Conservation (phyloP, 2,888 invertebrate genomes). For the Ichneumoninae sp. region DNA sequence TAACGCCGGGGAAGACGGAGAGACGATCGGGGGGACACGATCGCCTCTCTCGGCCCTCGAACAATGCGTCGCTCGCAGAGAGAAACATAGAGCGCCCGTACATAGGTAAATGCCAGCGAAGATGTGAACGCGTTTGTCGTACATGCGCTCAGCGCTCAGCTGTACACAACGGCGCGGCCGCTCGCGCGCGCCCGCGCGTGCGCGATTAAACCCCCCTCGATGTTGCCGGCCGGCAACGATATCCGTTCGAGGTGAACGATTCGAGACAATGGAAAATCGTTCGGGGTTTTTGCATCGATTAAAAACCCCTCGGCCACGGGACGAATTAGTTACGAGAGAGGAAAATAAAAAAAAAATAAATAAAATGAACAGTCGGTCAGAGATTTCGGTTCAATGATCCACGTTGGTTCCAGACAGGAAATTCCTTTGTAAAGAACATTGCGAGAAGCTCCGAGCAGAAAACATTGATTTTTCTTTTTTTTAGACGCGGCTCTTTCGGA, state of each 20-base stretch:
- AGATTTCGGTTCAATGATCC: constrained; percentile 13
- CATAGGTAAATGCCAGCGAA: background rate
- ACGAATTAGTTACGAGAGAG: background rate
- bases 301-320: constrained; percentile 10
- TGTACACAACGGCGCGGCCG: background rate
- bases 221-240: constrained; percentile 9
- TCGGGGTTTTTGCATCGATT: constrained; percentile 41
- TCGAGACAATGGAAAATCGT: constrained; percentile 48
- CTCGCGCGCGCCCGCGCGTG: background rate
- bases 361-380: background rate
- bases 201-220: background rate
- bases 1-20: constrained; percentile 13
- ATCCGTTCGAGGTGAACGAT: constrained; percentile 50
- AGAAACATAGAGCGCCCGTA: constrained; percentile 2
- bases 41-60: constrained; percentile 20
- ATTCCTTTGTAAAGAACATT: background rate
- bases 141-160: constrained; percentile 1
- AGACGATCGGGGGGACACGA: background rate
- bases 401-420: background rate
- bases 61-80: constrained; percentile 22
- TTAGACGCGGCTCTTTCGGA: background rate
- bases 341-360: background rate
- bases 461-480: background rate
- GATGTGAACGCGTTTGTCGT: constrained; percentile 39
- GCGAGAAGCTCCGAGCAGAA: background rate